Percentiles rank a stretch among this genome's conserved stretches.
Evolutionary conservation across 2,888 invertebrate genomes (phyloP).

Genomic region (Colletes collaris): DNA sequence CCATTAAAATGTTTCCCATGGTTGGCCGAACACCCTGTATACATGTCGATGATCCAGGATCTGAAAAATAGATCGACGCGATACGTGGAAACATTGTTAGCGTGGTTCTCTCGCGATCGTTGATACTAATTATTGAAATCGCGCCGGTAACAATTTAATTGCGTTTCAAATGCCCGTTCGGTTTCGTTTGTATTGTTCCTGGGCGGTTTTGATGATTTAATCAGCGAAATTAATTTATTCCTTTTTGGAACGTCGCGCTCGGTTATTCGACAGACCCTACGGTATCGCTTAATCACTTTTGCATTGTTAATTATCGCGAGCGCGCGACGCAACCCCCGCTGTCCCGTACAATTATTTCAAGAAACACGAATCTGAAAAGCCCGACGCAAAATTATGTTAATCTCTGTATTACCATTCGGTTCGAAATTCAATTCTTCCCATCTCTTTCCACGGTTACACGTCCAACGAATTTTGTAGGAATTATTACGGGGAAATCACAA

Average conservation of each 20-base stretch:
- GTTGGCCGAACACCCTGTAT: too few species aligned
- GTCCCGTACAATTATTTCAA: background rate
- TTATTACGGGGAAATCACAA: too few species aligned
- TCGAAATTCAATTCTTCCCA: background rate
- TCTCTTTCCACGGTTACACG: too few species aligned
- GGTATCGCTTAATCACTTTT: conserved; percentile 39
- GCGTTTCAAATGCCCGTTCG: background rate
- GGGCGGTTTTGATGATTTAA: conserved; percentile 31
- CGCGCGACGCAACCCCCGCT: background rate
- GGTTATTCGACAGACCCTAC: conserved; percentile 16
- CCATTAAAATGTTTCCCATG: too few species aligned
- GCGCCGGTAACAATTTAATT: conserved; percentile 12
- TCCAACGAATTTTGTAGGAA: too few species aligned
- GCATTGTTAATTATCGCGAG: conserved; percentile 23
- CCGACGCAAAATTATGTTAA: conserved; percentile 3
- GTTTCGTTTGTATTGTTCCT: background rate
- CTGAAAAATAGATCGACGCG: too few species aligned
- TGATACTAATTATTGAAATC: conserved; percentile 29
- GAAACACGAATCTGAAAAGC: conserved; percentile 8
- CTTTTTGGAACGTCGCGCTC: background rate
- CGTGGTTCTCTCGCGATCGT: background rate
- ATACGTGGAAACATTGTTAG: too few species aligned
- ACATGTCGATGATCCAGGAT: too few species aligned
- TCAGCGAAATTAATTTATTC: conserved; percentile 34
- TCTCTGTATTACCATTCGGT: background rate